Evolutionary conservation across 2,888 invertebrate species (phyloP).

Genomic region (Mesorhabditis spiculigera): DNA sequence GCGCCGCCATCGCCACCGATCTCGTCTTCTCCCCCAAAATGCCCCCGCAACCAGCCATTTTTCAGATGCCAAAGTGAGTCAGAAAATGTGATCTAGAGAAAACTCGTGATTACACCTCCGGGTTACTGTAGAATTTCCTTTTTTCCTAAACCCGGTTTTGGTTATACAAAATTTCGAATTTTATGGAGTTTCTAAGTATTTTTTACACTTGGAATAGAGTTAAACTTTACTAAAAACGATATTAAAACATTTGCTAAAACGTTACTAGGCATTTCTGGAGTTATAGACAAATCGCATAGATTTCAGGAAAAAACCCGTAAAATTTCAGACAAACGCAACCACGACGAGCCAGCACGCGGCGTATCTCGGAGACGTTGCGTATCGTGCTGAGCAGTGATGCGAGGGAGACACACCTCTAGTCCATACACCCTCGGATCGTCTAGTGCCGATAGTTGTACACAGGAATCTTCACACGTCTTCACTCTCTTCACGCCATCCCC

Average conservation of each 20-base stretch:
- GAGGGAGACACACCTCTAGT: conserved; percentile 58
- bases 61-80: no score
- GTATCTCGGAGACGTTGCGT: conserved; percentile 54
- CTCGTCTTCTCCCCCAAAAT: conserved; percentile 11
- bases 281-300: background rate
- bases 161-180: no score
- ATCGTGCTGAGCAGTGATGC: conserved; percentile 59
- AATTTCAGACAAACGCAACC: conserved; percentile 17
- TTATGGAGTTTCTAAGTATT: no score
- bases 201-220: no score
- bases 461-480: no score
- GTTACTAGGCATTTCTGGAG: background rate
- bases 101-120: no score
- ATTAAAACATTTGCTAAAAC: no score
- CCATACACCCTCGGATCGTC: background rate
- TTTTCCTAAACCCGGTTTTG: no score
- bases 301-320: conserved; percentile 7
- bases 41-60: conserved; percentile 3
- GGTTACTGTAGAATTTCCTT: no score
- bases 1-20: conserved; percentile 20
- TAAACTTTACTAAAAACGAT: background rate
- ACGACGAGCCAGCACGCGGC: conserved; percentile 24
- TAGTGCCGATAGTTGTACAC: background rate
- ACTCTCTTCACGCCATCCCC: no score
- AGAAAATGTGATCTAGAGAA: no score